Percentiles rank a stretch among this genome's conserved stretches.
Conservation (phyloP, 2,888 invertebrate species). For the Proisotoma minuta region DNA sequence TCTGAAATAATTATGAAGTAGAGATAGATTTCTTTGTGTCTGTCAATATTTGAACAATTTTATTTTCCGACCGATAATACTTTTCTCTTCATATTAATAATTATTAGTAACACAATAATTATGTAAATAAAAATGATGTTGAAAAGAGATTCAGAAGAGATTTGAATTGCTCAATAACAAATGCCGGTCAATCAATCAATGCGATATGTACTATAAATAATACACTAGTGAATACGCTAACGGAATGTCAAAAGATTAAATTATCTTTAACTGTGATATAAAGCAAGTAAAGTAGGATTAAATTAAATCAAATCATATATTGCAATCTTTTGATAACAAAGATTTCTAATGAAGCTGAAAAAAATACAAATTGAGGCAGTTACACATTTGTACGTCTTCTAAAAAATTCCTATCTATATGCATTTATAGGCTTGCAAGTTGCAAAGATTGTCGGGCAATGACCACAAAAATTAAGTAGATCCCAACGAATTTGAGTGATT, state of each 20-base stretch:
- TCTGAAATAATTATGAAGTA: neutral
- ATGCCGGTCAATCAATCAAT: conserved; percentile 3
- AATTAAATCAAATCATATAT: conserved; percentile 7
- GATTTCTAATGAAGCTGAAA: neutral
- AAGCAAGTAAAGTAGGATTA: neutral
- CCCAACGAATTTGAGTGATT: no score
- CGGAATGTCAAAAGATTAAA: no score
- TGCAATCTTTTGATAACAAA: neutral
- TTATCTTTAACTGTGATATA: neutral
- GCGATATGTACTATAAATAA: neutral
- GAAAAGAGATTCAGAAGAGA: no score
- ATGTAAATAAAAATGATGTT: neutral
- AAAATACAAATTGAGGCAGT: neutral
- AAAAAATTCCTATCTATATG: neutral
- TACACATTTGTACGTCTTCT: neutral
- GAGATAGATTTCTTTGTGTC: no score
- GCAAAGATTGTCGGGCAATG: neutral
- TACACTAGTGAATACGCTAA: no score
- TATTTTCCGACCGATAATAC: neutral
- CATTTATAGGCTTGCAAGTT: neutral
- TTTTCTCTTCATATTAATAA: neutral
- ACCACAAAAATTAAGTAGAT: neutral
- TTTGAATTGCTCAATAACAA: no score
- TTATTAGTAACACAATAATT: neutral
- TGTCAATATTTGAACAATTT: no score